phyloP scores from a whole-genome alignment of 2,113 vertebrate genomes.

The Micromys minutus region DNA sequence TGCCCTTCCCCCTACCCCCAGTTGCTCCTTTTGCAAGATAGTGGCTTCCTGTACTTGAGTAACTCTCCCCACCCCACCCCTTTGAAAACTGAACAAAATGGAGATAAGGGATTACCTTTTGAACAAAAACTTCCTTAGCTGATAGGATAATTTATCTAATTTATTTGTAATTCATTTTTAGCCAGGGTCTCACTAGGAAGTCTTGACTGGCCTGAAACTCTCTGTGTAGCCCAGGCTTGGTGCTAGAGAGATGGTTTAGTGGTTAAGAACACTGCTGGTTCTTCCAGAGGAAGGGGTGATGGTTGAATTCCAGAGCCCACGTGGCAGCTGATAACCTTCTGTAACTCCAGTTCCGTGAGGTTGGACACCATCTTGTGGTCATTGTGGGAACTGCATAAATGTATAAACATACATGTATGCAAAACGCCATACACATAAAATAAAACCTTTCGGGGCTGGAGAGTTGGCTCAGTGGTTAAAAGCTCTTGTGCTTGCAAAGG shows the following conservation, averaged over 20 bases:
- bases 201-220: background rate
- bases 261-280: background rate
- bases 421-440: background rate
- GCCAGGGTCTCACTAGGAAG: background rate
- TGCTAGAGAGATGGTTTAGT: background rate
- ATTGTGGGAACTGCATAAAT: background rate
- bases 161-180: background rate
- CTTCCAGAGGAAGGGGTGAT: background rate
- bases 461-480: background rate
- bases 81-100: background rate
- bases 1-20: accelerated
- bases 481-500: background rate
- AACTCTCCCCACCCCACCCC: no score
- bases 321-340: background rate
- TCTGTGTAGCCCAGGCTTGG: background rate
- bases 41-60: background rate
- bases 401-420: no score
- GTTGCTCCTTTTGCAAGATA: background rate
- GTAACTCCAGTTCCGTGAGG: background rate
- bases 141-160: background rate
- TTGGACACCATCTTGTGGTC: background rate
- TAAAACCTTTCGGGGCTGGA: background rate
- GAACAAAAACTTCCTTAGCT: background rate
- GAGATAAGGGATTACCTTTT: background rate
- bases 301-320: background rate